Conservation (phyloP, 2,797 vertebrate species). For the Psittacula derbiana region DNA sequence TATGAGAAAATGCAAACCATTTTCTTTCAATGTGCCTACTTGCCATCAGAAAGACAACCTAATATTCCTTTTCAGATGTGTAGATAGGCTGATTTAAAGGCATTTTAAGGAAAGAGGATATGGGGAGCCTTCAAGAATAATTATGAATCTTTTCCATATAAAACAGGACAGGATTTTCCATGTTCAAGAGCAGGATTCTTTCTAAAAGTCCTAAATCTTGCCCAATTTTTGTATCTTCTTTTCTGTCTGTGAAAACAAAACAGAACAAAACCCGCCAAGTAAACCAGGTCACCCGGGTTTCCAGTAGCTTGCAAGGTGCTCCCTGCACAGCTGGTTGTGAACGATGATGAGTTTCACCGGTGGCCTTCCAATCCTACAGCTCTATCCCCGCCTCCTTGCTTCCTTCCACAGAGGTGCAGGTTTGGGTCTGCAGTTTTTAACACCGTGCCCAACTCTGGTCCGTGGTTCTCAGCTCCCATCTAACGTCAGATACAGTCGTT, state of each 20-base stretch:
- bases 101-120: neutral
- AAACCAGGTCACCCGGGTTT: neutral
- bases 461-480: neutral
- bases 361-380: neutral
- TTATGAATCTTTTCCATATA: neutral
- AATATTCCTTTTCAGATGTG: neutral
- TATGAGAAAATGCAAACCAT: slow-evolving; percentile 6
- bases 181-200: neutral
- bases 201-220: neutral
- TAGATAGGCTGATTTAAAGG: neutral
- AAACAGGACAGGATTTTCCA: neutral
- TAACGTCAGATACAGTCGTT: accelerated
- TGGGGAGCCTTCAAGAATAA: neutral
- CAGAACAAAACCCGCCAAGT: neutral
- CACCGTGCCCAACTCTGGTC: accelerated
- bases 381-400: too few relatives aligned
- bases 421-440: neutral
- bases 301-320: neutral
- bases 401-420: neutral
- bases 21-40: slow-evolving; percentile 5
- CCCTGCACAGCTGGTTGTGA: neutral
- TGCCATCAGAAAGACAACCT: neutral
- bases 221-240: neutral
- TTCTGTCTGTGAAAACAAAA: neutral
- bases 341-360: accelerated